phyloP scores from a whole-genome alignment of 2,113 vertebrate genomes.

The Lanius collurio region DNA sequence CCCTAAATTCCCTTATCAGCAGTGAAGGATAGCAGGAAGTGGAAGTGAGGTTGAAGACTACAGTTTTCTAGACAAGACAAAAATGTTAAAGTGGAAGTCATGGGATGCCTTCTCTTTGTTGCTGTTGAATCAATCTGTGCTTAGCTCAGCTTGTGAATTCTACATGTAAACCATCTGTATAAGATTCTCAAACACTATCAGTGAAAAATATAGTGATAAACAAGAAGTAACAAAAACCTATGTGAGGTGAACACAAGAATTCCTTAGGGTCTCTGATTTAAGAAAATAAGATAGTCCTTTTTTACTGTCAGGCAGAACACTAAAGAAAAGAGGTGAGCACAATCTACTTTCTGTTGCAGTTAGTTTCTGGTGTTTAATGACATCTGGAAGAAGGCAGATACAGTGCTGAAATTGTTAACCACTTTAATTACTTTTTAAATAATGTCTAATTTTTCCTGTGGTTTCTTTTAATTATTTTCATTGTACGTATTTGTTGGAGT shows the following conservation, averaged over 20 bases:
- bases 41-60: background rate
- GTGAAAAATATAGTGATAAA: background rate
- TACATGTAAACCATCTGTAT: background rate
- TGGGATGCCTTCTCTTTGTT: background rate
- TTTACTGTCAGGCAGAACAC: background rate
- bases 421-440: background rate
- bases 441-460: background rate
- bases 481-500: background rate
- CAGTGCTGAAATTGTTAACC: background rate
- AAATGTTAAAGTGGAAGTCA: background rate
- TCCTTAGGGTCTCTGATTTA: background rate
- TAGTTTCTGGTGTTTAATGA: background rate
- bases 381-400: background rate
- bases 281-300: background rate
- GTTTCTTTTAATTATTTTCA: background rate
- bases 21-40: background rate
- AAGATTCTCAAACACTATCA: background rate
- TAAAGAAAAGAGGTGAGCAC: background rate
- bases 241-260: background rate
- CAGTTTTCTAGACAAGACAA: background rate
- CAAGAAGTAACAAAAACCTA: background rate
- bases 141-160: background rate
- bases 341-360: background rate
- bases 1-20: background rate
- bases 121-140: background rate